These are phyloP conservation scores for Zaprionus nigranus DNA, from an alignment of 1,140 invertebrate species.

Conservation along the genomic window DNA sequence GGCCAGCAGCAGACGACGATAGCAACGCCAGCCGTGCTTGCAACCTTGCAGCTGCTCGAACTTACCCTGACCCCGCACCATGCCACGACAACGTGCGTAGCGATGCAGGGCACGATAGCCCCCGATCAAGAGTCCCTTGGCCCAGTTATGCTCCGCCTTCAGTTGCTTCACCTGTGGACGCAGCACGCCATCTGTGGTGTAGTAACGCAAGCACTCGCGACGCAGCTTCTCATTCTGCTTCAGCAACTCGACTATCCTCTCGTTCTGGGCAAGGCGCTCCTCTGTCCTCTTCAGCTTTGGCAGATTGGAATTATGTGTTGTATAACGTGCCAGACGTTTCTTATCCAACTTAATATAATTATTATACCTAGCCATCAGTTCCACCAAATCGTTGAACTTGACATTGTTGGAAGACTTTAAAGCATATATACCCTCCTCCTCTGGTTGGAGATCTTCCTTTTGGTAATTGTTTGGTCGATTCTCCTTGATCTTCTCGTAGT, in stretches of 20 bases:
- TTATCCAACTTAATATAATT: not conserved
- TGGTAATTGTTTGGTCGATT: not conserved
- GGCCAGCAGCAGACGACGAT: not conserved
- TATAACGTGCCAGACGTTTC: not conserved
- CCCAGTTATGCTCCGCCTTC: not conserved
- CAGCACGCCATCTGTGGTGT: constrained; percentile 34
- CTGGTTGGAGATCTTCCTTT: not conserved
- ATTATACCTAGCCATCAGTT: not conserved
- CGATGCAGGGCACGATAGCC: constrained; percentile 12
- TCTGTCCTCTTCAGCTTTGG: not conserved
- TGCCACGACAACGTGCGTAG: not conserved
- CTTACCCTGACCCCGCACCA: not conserved
- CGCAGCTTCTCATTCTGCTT: constrained; percentile 15
- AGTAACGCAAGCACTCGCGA: constrained; percentile 29
- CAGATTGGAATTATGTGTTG: not conserved
- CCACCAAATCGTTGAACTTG: not conserved
- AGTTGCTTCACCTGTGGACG: not conserved
- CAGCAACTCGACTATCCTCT: not conserved
- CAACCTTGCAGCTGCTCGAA: not conserved
- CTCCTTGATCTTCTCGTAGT: no score
- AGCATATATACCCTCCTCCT: not conserved
- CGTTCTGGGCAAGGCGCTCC: not conserved
- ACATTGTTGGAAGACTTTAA: not conserved
- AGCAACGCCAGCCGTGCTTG: constrained; percentile 1
- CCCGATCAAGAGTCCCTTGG: constrained; percentile 1